Percentiles rank a stretch among this genome's conserved stretches.
These are phyloP conservation scores for Lepidurus arcticus DNA, from an alignment of 1,140 invertebrate species.

Conservation along the genomic window DNA sequence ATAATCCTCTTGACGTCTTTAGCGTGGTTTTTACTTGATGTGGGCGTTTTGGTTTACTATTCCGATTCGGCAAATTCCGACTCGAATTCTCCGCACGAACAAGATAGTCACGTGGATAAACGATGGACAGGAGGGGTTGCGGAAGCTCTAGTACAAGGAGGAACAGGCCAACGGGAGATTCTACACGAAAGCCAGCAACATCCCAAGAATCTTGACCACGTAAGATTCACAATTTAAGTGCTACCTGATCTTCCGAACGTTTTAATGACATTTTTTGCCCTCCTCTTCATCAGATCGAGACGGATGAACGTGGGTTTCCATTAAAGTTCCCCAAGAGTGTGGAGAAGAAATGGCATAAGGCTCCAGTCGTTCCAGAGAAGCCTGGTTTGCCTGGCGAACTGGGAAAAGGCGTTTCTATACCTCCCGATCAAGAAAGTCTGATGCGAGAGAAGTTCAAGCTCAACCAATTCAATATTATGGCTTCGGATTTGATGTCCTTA, in stretches of 20 bases:
- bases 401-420: conserved; percentile 80
- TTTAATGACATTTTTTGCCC: background rate
- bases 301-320: conserved; percentile 32
- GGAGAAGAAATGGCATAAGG: conserved; percentile 65
- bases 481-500: conserved; percentile 94
- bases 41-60: conserved; percentile 84
- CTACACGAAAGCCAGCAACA: conserved; percentile 24
- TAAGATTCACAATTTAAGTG: background rate
- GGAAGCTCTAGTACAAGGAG: conserved; percentile 29
- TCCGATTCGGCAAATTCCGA: conserved; percentile 61
- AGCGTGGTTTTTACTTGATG: conserved; percentile 91
- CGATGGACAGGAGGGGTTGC: conserved; percentile 22
- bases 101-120: conserved; percentile 4
- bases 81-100: background rate
- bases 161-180: conserved; percentile 30
- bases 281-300: conserved; percentile 23
- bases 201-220: conserved; percentile 11
- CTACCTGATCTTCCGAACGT: background rate
- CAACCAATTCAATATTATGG: conserved; percentile 97
- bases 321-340: conserved; percentile 40
- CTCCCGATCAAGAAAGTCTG: conserved; percentile 70
- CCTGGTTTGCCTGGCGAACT: conserved; percentile 74
- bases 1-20: conserved; percentile 89
- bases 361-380: conserved; percentile 60
- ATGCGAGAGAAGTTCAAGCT: conserved; percentile 94